Evolutionary conservation across 2,888 invertebrate genomes (phyloP).

Genomic region (Drosophila emarginata): DNA sequence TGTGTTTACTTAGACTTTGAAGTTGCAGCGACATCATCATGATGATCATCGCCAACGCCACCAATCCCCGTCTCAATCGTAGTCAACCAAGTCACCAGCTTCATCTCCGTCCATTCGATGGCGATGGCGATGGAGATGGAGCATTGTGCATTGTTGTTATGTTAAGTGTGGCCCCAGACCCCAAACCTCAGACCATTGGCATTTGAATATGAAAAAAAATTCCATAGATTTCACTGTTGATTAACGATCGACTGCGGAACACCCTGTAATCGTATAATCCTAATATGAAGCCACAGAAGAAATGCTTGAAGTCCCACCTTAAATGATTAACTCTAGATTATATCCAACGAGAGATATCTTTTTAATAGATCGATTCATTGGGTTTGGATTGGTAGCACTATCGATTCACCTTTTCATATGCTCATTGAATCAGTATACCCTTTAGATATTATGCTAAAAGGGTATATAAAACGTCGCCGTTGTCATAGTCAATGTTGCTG

Average conservation of each 20-base stretch:
- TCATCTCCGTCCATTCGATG: slow-evolving; percentile 44
- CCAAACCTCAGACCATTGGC: slow-evolving; percentile 33
- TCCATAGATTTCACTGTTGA: neutral
- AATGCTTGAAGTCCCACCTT: too few species aligned
- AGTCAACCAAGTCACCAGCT: slow-evolving; percentile 41
- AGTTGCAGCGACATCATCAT: slow-evolving; percentile 74
- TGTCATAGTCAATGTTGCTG: slow-evolving; percentile 43
- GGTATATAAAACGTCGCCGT: slow-evolving; percentile 46
- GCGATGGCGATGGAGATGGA: slow-evolving; percentile 28
- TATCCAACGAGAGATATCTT: too few species aligned
- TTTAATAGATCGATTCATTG: too few species aligned
- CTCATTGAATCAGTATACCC: neutral
- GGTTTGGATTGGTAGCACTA: too few species aligned
- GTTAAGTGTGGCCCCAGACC: slow-evolving; percentile 61
- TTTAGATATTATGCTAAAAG: neutral
- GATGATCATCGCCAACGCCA: slow-evolving; percentile 1
- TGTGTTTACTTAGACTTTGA: slow-evolving; percentile 72
- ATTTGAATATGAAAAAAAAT: slow-evolving; percentile 65
- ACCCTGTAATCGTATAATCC: too few species aligned
- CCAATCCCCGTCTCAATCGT: slow-evolving; percentile 25
- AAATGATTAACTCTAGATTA: too few species aligned
- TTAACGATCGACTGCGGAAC: neutral
- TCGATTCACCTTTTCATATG: too few species aligned
- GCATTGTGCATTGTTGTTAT: slow-evolving; percentile 68
- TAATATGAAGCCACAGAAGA: too few species aligned